phyloP scores from a whole-genome alignment of 2,797 vertebrate genomes.

The Propithecus deckenii region DNA sequence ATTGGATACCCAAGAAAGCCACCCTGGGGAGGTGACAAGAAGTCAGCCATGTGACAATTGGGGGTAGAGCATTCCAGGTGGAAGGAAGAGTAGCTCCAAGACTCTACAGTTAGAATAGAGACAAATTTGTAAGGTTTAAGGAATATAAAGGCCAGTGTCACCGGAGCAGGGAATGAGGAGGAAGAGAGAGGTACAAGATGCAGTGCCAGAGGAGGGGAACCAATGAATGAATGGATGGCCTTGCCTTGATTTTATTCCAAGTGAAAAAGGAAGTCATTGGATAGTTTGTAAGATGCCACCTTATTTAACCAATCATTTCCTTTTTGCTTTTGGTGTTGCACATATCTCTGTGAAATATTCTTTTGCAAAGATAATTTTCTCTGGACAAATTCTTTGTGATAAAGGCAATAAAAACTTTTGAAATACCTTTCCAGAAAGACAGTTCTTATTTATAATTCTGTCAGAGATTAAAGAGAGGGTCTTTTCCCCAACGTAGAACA shows the following conservation, averaged over 20 bases:
- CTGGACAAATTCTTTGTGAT: background rate
- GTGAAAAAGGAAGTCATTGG: background rate
- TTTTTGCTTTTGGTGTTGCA: background rate
- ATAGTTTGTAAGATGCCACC: background rate
- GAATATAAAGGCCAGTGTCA: background rate
- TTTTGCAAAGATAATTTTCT: constrained; percentile 12
- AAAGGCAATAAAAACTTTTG: background rate
- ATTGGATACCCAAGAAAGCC: background rate
- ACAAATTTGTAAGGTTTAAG: background rate
- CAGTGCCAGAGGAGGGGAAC: background rate
- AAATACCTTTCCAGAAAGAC: background rate
- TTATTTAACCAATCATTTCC: background rate
- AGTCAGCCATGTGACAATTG: background rate
- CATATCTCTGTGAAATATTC: background rate
- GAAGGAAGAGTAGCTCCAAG: background rate
- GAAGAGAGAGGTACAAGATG: background rate
- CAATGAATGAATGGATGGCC: background rate
- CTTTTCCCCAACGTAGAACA: background rate
- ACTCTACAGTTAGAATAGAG: background rate
- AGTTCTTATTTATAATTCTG: background rate
- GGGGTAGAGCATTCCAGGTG: background rate
- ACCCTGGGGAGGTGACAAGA: background rate
- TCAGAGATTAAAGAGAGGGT: background rate
- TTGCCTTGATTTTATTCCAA: background rate
- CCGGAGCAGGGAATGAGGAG: background rate